Base-by-base conservation (phyloP, 2,113 vertebrate genomes). In the Misgurnus anguillicaudatus region DNA sequence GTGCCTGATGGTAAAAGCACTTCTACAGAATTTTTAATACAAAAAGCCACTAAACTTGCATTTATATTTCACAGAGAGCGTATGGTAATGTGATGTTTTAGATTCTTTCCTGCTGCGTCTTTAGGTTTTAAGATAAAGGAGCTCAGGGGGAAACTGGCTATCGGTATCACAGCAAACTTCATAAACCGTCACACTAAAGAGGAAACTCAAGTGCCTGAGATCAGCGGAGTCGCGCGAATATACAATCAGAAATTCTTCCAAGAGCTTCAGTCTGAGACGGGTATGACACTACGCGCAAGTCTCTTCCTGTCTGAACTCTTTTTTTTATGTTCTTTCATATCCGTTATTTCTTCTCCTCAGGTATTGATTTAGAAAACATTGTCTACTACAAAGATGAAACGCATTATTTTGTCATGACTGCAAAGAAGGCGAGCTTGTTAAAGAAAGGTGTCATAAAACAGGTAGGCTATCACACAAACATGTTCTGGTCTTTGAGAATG, bases 321-420 rank as follows among this genome's bases (percentile, higher is more conserved):
- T 48, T 6, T 1, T 39, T 19, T 62, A 39, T n/a, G 4, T 75
- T 3, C 5, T 71, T n/a, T 70, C 2, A 42, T 11, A 10, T 38
- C 36, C 16, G 36, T 41, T 36, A 17, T 60, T 31, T 16, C 61
- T n/a, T 86, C 17, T 16, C 31, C 14, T 62, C 21, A 98, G 97
- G 95, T 75, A 98, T 98, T 41, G 96, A 98, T 90, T 78, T 98
- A 87, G 97, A 98, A 84, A 99, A 99, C 87, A 99, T 99, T 0
- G 97, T 98, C 24, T 99, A 98, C 92, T 99, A 98, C 88, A 99
- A 96, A 90, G 96, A 97, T 0, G 96, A 96, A 82, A 98, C 97
- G 48, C 97, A 98, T 88, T 98, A 98, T 82, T 98, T 98, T 16
- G 97, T 98, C 86, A 98, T 99, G 97, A 99, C 97, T n/a, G 97